These are phyloP conservation scores for Hemicordylus capensis DNA, from an alignment of 2,113 vertebrate genomes.

Conservation along the genomic window DNA sequence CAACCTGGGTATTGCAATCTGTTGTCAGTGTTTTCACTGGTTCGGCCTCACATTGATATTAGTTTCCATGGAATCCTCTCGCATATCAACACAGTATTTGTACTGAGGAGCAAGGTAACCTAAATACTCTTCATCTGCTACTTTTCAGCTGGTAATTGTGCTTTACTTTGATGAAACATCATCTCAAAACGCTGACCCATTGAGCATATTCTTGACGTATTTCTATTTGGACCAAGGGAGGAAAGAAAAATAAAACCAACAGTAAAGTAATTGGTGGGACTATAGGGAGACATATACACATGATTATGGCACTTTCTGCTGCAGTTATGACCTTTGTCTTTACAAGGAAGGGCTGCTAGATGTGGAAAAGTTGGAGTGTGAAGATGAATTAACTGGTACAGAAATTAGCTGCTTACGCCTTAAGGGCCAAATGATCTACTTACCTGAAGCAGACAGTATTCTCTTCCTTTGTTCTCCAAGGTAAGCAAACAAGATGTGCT, in stretches of 20 bases:
- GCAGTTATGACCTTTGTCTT: slow-evolving; percentile 21
- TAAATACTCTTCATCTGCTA: slow-evolving; percentile 9
- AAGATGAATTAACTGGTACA: slow-evolving; percentile 95
- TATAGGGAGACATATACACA: not conserved
- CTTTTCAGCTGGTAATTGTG: slow-evolving; percentile 27
- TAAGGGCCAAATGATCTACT: slow-evolving; percentile 98
- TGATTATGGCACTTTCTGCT: not conserved
- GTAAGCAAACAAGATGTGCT: slow-evolving; percentile 69
- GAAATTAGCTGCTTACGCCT: slow-evolving; percentile 97
- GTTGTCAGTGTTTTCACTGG: slow-evolving; percentile 94
- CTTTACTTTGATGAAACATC: slow-evolving; percentile 23
- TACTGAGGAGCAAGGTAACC: slow-evolving; percentile 95
- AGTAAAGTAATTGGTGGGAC: not conserved
- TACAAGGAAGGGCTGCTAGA: slow-evolving; percentile 93
- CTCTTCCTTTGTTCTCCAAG: slow-evolving; percentile 98
- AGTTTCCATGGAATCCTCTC: slow-evolving; percentile 98
- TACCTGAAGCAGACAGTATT: slow-evolving; percentile 98
- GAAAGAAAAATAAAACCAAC: not conserved
- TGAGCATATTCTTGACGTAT: not conserved
- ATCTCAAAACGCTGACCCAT: not conserved
- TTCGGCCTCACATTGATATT: slow-evolving; percentile 97
- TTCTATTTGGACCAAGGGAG: slow-evolving; percentile 13
- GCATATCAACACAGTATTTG: slow-evolving; percentile 99
- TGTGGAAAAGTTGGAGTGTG: slow-evolving; percentile 93
- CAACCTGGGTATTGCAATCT: slow-evolving; percentile 94